phyloP scores from a whole-genome alignment of 92 coral and sea anemone species.

The Porites cylindrica region DNA sequence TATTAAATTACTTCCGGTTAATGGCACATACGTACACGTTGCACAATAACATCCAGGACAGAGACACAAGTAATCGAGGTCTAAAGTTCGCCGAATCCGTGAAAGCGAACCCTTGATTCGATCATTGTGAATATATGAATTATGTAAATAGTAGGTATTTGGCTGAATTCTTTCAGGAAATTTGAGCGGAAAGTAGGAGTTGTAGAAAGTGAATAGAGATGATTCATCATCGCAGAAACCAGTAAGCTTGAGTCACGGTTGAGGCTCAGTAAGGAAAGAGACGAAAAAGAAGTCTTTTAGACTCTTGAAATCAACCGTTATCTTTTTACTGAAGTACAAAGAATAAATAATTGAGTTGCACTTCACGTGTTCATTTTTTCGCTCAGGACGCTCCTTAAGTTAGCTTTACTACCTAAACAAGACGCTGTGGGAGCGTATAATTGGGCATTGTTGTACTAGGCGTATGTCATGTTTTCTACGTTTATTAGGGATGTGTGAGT shows the following conservation, averaged over 20 bases:
- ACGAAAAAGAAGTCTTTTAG: background rate
- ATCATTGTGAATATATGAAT: slow-evolving; percentile 5
- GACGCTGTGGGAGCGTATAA: too few relatives aligned
- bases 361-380: background rate
- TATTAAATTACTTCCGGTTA: slow-evolving; percentile 45
- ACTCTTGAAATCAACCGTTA: background rate
- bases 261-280: background rate
- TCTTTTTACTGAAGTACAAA: slow-evolving; percentile 11
- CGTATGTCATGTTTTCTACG: background rate
- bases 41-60: slow-evolving; percentile 32
- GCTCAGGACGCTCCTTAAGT: background rate
- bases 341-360: background rate
- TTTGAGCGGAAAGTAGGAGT: background rate
- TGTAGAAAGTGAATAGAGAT: background rate
- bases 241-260: background rate
- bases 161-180: slow-evolving; percentile 2
- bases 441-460: background rate
- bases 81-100: background rate
- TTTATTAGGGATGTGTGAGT: too few relatives aligned
- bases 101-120: background rate
- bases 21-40: background rate
- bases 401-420: background rate
- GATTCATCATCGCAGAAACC: background rate
- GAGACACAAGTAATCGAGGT: slow-evolving; percentile 4
- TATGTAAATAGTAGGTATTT: slow-evolving; percentile 26